Percentiles rank a stretch among this genome's conserved stretches.
Evolutionary conservation across 2,888 invertebrate species (phyloP).

Genomic region (Apodemia zela): DNA sequence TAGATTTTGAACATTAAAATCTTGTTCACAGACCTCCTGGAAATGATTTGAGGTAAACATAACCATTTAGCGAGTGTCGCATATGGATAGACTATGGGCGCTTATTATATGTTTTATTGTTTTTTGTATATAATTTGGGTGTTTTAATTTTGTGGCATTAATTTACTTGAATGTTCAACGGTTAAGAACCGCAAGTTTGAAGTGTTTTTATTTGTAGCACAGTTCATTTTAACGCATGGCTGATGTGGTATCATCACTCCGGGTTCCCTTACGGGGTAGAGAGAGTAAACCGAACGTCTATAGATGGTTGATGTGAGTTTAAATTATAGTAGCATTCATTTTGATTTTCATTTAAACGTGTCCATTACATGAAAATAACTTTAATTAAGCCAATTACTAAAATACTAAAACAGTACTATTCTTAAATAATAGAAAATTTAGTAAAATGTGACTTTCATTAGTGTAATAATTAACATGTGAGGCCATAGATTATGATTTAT

Average conservation of each 20-base stretch:
- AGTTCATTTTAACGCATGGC: background rate
- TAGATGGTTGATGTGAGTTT: background rate
- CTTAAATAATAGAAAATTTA: too few species aligned
- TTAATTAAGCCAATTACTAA: too few species aligned
- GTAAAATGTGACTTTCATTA: too few species aligned
- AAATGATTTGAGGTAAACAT: slow-evolving; percentile 63
- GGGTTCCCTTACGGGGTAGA: too few species aligned
- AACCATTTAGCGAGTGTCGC: slow-evolving; percentile 37
- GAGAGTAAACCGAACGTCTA: too few species aligned
- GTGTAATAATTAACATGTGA: too few species aligned
- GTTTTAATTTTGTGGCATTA: background rate
- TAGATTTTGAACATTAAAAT: slow-evolving; percentile 3
- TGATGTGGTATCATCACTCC: too few species aligned
- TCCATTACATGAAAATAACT: too few species aligned
- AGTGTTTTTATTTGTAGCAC: background rate
- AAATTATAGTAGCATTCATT: background rate
- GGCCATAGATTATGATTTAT: too few species aligned
- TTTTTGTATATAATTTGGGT: slow-evolving; percentile 6
- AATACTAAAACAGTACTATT: too few species aligned
- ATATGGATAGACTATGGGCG: slow-evolving; percentile 24
- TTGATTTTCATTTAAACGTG: background rate
- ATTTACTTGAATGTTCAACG: too few species aligned
- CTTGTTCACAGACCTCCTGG: slow-evolving; percentile 67
- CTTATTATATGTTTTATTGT: background rate
- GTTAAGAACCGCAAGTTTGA: too few species aligned